Evolutionary conservation across 2,797 vertebrate genomes (phyloP).

Genomic region (Chaetodon trifasciatus): DNA sequence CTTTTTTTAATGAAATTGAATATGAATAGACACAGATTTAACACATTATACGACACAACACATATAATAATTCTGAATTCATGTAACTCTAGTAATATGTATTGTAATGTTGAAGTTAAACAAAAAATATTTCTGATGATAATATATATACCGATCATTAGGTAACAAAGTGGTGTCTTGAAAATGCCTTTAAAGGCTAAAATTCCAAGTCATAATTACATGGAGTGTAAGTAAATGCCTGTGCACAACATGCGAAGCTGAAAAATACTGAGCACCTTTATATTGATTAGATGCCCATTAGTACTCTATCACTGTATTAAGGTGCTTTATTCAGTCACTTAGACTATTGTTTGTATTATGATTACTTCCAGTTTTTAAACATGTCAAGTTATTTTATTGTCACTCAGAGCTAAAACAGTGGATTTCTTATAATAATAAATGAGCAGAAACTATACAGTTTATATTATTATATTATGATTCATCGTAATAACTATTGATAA

Average conservation of each 20-base stretch:
- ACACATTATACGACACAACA: not conserved
- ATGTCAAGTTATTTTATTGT: not conserved
- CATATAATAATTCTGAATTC: too few relatives aligned
- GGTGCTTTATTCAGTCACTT: not conserved
- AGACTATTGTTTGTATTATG: not conserved
- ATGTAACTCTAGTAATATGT: not conserved
- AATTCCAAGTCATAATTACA: not conserved
- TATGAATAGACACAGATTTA: not conserved
- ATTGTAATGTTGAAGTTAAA: not conserved
- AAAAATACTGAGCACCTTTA: not conserved
- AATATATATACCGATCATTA: not conserved
- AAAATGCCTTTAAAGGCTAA: not conserved
- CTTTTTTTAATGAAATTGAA: accelerated
- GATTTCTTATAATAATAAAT: not conserved
- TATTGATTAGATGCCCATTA: not conserved
- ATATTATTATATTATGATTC: not conserved
- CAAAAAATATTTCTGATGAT: not conserved
- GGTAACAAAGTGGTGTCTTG: not conserved
- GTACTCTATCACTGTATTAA: not conserved
- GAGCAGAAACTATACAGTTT: not conserved
- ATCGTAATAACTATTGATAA: not conserved
- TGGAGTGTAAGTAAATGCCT: too few relatives aligned
- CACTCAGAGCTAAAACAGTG: not conserved
- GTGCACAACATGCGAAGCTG: not conserved
- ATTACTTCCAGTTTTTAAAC: not conserved